Conservation (phyloP, 2,797 vertebrate species). For the Peromyscus melanophrys region DNA sequence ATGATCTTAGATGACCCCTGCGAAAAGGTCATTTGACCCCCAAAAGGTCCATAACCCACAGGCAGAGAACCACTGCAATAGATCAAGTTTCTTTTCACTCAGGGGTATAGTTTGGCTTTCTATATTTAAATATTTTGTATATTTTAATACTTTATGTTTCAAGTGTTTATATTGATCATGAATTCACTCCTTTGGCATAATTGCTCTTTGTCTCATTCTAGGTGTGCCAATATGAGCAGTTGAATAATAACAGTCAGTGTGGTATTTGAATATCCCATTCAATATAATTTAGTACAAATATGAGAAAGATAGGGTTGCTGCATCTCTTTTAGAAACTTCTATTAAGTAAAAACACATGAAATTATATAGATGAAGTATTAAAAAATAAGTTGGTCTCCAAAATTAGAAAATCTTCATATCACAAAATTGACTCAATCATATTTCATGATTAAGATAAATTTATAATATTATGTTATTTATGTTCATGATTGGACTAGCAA, state of each 20-base stretch:
- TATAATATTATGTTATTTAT: not conserved
- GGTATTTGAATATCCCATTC: not conserved
- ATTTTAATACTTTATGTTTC: not conserved
- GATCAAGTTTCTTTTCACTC: not conserved
- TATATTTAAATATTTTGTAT: not conserved
- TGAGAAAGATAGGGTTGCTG: not conserved
- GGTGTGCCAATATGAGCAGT: not conserved
- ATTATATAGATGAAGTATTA: not conserved
- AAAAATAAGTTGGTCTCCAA: not conserved
- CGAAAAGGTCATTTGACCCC: too few species aligned
- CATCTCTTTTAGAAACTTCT: not conserved
- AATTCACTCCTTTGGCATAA: not conserved
- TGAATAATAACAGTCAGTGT: not conserved
- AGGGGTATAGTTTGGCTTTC: not conserved
- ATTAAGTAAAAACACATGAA: not conserved
- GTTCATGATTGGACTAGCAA: not conserved
- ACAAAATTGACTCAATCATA: not conserved
- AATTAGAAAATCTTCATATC: not conserved
- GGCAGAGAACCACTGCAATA: not conserved
- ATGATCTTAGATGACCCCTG: too few species aligned
- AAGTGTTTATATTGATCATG: not conserved
- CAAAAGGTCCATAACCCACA: not conserved
- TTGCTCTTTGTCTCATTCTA: not conserved
- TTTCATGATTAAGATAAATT: not conserved
- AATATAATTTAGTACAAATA: not conserved